Base-by-base conservation (phyloP, 2,113 vertebrate genomes). In the Geococcyx californianus region DNA sequence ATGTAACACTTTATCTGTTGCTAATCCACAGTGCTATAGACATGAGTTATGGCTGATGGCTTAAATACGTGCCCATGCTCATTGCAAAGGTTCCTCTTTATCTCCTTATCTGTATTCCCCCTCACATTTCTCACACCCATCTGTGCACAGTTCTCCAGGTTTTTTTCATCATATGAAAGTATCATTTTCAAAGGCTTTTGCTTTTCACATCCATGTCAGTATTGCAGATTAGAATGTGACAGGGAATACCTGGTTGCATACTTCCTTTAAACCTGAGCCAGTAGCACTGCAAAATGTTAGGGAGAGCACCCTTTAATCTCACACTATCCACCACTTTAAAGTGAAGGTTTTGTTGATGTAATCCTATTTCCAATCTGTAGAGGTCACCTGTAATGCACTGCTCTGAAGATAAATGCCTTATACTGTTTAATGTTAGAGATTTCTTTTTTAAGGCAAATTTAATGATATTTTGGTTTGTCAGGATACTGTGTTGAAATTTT, bases 241-340 rank as follows among this genome's bases (percentile, higher is more conserved):
- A 97, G 89, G 36, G 52, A 96, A 96, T 98, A 98, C 97, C 97
- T 98, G 95, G 79, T 87, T 95, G 86, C 97, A 97, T 97, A 87
- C 79, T 97, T 98, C 86, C 98, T 98, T 98, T 98, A 98, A 98
- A 98, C 98, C 96, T 96, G 98, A 98, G 97, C 97, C 97, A 97
- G 87, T 97, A 95, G 96, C 93, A 79, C 93, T 95, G 95, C 80
- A 78, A 91, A 96, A 90, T 77, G 67, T 97, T 93, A 96, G 84
- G 87, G 93, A 92, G 85, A 94, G 73, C 64, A 73, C 79, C 91
- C 97, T 98, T 98, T 98, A 97, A 98, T 98, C 97, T 98, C 87
- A 49, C 83, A 93, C 84, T 70, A 60, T 95, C 59, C 83, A 91
- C 90, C 78, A 92, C 97, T 98, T 98, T 97, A 97, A 98, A 98